These are phyloP conservation scores for Platerodrilus igneus DNA, from an alignment of 2,888 invertebrate genomes.

Conservation along the genomic window DNA sequence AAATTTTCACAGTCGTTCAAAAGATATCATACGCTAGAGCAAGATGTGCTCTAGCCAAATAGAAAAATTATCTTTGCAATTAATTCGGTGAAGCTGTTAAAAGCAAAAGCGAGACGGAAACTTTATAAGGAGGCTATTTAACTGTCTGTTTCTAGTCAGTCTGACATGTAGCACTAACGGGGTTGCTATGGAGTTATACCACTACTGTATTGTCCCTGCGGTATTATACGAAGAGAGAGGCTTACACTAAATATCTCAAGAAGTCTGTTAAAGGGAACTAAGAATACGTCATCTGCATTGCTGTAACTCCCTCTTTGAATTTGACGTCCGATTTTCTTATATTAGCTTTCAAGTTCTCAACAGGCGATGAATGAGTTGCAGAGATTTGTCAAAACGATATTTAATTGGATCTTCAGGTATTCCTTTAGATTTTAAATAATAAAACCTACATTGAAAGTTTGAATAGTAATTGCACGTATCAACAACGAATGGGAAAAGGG, in stretches of 20 bases:
- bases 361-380: conserved; percentile 24
- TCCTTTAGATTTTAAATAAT: no score
- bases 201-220: conserved; percentile 36
- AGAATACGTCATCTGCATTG: conserved; percentile 27
- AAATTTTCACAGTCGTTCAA: not conserved
- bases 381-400: no score
- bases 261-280: conserved; percentile 19
- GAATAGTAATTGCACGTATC: no score
- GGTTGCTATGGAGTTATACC: conserved; percentile 37
- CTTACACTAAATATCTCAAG: conserved; percentile 26
- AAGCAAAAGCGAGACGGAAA: conserved; percentile 16
- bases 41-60: conserved; percentile 3
- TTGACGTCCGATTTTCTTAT: conserved; percentile 14
- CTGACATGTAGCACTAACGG: conserved; percentile 34
- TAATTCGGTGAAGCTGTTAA: conserved; percentile 14
- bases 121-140: conserved; percentile 14
- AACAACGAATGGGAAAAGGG: no score
- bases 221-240: conserved; percentile 34
- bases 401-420: no score
- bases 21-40: not conserved
- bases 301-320: conserved; percentile 21
- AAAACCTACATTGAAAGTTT: no score
- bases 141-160: conserved; percentile 29
- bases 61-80: conserved; percentile 21
- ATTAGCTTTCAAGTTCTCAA: conserved; percentile 16